A percentile compares a stretch with the other conserved stretches of the same genome.
Evolutionary conservation across 2,888 invertebrate species (phyloP).

Genomic region (Quadroppia sp.): DNA sequence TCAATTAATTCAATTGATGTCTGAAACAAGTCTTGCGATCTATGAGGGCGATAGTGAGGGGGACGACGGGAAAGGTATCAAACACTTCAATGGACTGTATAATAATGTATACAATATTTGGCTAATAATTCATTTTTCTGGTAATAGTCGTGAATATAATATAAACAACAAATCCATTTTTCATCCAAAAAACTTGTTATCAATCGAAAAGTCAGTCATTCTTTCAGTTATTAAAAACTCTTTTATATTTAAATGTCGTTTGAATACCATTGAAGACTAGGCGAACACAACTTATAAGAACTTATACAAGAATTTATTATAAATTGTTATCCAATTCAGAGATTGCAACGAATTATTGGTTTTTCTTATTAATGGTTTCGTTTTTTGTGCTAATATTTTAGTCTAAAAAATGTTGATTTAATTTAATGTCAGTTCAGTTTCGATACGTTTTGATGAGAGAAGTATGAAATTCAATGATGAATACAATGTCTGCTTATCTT

Average conservation of each 20-base stretch:
- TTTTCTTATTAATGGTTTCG: not conserved
- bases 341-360: not conserved
- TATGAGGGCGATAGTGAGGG: not conserved
- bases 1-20: not conserved
- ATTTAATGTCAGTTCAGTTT: not conserved
- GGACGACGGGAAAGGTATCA: not conserved
- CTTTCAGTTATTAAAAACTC: not conserved
- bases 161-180: constrained; percentile 21
- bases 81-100: constrained; percentile 31
- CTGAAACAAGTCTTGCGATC: not conserved
- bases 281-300: constrained; percentile 14
- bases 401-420: not conserved
- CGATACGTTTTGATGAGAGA: not conserved
- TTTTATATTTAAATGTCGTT: no score
- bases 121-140: constrained; percentile 32
- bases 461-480: not conserved
- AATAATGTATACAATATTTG: constrained; percentile 33
- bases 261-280: constrained; percentile 27
- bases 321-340: not conserved
- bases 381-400: not conserved
- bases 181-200: not conserved
- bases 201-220: not conserved
- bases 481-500: not conserved
- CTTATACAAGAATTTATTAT: not conserved
- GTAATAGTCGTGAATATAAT: not conserved